phyloP scores from a whole-genome alignment of 2,797 vertebrate genomes.

The Halcyon chelicuti region DNA sequence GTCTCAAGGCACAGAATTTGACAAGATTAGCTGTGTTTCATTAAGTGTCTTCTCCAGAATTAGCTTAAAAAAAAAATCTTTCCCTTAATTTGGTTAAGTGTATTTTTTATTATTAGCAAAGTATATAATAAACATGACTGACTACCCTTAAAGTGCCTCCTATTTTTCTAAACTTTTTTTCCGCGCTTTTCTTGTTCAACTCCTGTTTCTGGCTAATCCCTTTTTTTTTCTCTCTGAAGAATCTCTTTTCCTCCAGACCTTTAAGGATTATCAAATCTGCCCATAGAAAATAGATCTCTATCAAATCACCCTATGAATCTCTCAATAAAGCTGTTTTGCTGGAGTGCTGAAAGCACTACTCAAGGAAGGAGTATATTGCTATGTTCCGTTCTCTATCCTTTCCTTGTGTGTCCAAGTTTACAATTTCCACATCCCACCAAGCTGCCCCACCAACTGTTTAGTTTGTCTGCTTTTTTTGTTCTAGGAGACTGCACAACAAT shows the following conservation, averaged over 20 bases:
- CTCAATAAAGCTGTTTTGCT: background rate
- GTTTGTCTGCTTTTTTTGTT: background rate
- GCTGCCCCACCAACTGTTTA: background rate
- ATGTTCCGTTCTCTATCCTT: background rate
- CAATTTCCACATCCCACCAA: background rate
- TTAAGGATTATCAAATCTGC: background rate
- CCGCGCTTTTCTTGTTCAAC: background rate
- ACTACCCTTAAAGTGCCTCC: background rate
- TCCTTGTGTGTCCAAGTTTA: background rate
- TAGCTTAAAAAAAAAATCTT: background rate
- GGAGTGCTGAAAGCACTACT: background rate
- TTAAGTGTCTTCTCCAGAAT: background rate
- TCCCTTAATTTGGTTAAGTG: background rate
- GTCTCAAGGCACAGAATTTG: background rate
- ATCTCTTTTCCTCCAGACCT: background rate
- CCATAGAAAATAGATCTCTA: background rate
- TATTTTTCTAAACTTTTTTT: background rate
- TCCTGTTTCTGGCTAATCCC: background rate
- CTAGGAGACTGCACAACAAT: background rate
- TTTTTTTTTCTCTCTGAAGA: background rate
- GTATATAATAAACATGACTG: background rate
- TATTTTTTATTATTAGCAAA: background rate
- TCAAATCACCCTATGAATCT: background rate
- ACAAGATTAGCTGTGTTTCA: background rate
- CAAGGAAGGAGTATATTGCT: background rate